Percentiles rank a stretch among this genome's conserved stretches.
These are phyloP conservation scores for Galaxea fascicularis DNA, from an alignment of 92 coral and sea anemone genomes.

Conservation along the genomic window DNA sequence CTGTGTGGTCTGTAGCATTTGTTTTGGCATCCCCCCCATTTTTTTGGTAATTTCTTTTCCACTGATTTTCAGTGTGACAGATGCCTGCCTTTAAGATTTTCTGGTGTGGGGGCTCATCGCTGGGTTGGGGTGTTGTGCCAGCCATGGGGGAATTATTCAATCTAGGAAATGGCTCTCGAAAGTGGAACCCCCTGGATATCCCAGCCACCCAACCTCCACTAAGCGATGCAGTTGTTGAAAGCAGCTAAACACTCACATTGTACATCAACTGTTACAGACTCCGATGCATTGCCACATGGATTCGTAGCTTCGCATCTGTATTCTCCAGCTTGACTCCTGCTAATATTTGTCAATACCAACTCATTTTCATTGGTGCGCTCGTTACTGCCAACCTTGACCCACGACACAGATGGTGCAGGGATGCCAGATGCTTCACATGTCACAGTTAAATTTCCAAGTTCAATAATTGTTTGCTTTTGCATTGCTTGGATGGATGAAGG, in stretches of 20 bases:
- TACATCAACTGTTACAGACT: background rate
- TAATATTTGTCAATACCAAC: background rate
- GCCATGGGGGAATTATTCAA: no score
- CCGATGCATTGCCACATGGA: conserved; percentile 11
- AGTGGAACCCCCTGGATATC: no score
- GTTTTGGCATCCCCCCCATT: no score
- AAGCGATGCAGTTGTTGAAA: no score
- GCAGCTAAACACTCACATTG: conserved; percentile 35
- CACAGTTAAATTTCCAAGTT: conserved; percentile 1
- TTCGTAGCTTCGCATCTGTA: conserved; percentile 47
- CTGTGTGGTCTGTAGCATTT: no score
- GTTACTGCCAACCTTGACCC: background rate
- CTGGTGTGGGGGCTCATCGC: no score
- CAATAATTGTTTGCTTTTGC: conserved; percentile 20
- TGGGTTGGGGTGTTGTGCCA: no score
- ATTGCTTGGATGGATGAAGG: conserved; percentile 13
- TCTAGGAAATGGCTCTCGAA: no score
- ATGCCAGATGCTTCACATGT: conserved; percentile 30
- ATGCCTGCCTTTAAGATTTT: no score
- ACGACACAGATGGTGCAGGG: conserved; percentile 37
- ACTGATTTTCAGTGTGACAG: no score
- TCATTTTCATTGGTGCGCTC: background rate
- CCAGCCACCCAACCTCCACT: no score
- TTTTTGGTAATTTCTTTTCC: no score
- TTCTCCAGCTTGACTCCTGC: conserved; percentile 15